phyloP scores from a whole-genome alignment of 2,888 invertebrate genomes.

The Drosophila borborema region DNA sequence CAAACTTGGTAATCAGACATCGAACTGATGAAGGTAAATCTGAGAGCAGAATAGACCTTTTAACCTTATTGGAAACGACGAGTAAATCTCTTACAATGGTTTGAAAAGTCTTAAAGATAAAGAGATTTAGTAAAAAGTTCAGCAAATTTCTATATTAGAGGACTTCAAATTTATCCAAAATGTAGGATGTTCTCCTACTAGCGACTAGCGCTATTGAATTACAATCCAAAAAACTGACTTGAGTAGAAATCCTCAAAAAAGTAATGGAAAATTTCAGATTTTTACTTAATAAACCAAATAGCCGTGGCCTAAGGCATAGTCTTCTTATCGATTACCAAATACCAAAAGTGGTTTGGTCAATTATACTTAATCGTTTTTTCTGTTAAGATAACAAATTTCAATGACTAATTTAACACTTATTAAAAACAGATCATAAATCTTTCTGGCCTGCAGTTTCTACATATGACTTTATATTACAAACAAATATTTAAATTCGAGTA shows the following conservation, averaged over 20 bases:
- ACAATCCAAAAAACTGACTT: no score
- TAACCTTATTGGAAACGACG: not conserved
- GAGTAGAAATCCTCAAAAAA: no score
- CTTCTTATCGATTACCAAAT: no score
- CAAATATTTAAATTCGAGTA: not conserved
- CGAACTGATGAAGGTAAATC: not conserved
- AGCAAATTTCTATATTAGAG: not conserved
- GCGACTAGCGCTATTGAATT: no score
- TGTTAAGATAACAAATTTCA: not conserved
- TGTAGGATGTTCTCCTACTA: not conserved
- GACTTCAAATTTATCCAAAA: not conserved
- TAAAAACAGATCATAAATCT: not conserved
- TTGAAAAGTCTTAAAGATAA: not conserved
- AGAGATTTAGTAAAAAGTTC: not conserved
- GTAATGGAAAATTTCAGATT: no score
- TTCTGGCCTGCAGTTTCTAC: not conserved
- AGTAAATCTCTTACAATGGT: not conserved
- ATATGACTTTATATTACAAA: not conserved
- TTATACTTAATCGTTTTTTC: no score
- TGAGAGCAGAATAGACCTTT: not conserved
- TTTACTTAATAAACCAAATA: no score
- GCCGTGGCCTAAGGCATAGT: no score
- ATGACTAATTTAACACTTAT: not conserved
- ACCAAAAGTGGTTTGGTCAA: no score
- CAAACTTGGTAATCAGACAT: not conserved